Base-by-base conservation (phyloP, 2,113 vertebrate genomes). In the Pholis gunnellus region DNA sequence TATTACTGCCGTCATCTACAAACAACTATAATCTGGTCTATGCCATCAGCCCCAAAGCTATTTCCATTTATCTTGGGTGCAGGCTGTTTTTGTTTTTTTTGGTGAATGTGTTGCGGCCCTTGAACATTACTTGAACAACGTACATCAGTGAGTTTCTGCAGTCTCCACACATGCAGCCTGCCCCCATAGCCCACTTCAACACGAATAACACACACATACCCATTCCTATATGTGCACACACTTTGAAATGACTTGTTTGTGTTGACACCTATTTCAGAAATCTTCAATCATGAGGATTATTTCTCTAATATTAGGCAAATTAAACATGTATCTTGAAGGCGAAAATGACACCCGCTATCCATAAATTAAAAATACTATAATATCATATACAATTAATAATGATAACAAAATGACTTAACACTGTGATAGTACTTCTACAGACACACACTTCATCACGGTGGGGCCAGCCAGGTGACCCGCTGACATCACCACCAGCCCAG, bases 11-110 rank as follows among this genome's bases (percentile, higher is more conserved):
- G 20, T 82, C 82, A 89, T 86, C 76, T 61, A 78, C 71, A 91
- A 91, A 93, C 70, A 73, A 89, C 90, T 93, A 92, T 89, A 92
- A 92, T 92, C 88, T 89, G 81, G 72, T 69, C 75, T 78, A 75
- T 75, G 76, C 84, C 82, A 87, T 87, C 84, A 86, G 81, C 83
- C 80, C 61, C 50, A 75, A 68, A 85, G 78, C 79, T 38, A 75
- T 88, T 87, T 91, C 85, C 77, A 93, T 93, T 92, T 86, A 87
- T 91, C 84, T 67, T 40, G 27, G 80, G 48, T 52, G 44, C 36
- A 74, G 61, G 65, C 27, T n/a, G 36, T 79, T 65, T 61, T 74
- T 27, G 20, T 57, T 78, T 67, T 25, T 25, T 48, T 17, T 18
- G 29, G 69, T 73, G 72, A 81, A 80, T 81, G 68, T 86, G 56